These are phyloP conservation scores for Drosophila funebris DNA, from an alignment of 1,140 invertebrate genomes.

Conservation along the genomic window DNA sequence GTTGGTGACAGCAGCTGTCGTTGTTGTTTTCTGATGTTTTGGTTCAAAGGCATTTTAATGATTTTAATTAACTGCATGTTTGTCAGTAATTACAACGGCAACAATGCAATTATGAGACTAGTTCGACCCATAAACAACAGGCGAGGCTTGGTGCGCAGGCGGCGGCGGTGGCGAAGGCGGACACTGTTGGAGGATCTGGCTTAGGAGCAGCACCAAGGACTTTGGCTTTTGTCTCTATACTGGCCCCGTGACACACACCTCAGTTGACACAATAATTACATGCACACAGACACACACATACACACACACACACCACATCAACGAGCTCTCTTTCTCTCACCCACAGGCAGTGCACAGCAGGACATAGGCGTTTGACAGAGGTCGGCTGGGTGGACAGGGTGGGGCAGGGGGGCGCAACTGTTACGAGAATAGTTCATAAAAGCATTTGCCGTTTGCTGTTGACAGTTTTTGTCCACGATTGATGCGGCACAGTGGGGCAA, in stretches of 20 bases:
- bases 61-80: slow-evolving; percentile 81
- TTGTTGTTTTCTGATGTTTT: slow-evolving; percentile 31
- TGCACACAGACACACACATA: slow-evolving; percentile 30
- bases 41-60: slow-evolving; percentile 75
- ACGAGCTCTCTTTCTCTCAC: background rate
- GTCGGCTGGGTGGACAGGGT: no score
- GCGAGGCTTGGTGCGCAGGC: background rate
- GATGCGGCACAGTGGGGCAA: slow-evolving; percentile 41
- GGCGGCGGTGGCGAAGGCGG: background rate
- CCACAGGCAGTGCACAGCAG: slow-evolving; percentile 28
- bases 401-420: background rate
- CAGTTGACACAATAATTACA: slow-evolving; percentile 76
- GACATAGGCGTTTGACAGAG: background rate
- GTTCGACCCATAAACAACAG: slow-evolving; percentile 53
- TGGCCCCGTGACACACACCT: slow-evolving; percentile 52
- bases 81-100: slow-evolving; percentile 74
- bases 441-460: slow-evolving; percentile 42
- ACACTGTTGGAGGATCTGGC: background rate
- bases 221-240: slow-evolving; percentile 45
- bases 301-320: slow-evolving; percentile 1
- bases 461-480: slow-evolving; percentile 43
- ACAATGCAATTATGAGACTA: slow-evolving; percentile 74
- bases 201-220: slow-evolving; percentile 47
- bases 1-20: slow-evolving; percentile 20
- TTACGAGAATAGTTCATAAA: slow-evolving; percentile 40